Evolutionary conservation across 1,140 invertebrate species (phyloP), one percentile per base, ranked within the genome.

Genomic region (Orius laevigatus): DNA sequence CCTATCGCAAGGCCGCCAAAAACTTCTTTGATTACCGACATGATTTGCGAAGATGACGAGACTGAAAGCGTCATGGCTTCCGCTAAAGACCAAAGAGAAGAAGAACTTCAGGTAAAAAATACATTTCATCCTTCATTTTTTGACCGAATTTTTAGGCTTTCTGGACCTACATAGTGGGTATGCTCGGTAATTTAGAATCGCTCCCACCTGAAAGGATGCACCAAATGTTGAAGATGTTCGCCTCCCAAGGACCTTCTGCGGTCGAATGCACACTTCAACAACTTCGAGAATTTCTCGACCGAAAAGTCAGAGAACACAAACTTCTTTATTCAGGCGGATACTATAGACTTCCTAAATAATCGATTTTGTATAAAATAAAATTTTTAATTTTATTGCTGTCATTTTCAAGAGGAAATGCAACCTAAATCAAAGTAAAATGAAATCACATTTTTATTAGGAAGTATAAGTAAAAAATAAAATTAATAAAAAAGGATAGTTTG

Each of bases 151-250:
- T 60, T 51, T 54, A 75, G 67, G 84, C 89, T 8, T 91, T 91
- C 58, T 96, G 91, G 91, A 89, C 88, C 0, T 96, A 96, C 58
- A 93, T 95, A 59, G 82, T 92, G 33, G 91, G 90, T 6, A 95
- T 97, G 90, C 65, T 97, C 19, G 92, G 90, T 0, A 97, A 96
- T 70, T 68, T 97, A 47, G 90, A 95, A 56, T 87, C 84, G 1
- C 71, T 97, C 60, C 82, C 91, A 1, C 66, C 96, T 36, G 91
- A 96, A 55, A 69, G 93, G 45, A 96, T 97, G 58, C 90, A 95
- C 66, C 85, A 90, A 57, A 95, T 97, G 89, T 68, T 97, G 16
- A 89, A 91, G 62, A 90, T 97, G 81, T 97, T 97, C 70, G 86
- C 87, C 2, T 75, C 77, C 34, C 81, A 81, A 54, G 84, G 89